A percentile compares a stretch with the other conserved stretches of the same genome.
Conservation (phyloP, 64 coral and sea anemone species). For the Actinia equina region DNA sequence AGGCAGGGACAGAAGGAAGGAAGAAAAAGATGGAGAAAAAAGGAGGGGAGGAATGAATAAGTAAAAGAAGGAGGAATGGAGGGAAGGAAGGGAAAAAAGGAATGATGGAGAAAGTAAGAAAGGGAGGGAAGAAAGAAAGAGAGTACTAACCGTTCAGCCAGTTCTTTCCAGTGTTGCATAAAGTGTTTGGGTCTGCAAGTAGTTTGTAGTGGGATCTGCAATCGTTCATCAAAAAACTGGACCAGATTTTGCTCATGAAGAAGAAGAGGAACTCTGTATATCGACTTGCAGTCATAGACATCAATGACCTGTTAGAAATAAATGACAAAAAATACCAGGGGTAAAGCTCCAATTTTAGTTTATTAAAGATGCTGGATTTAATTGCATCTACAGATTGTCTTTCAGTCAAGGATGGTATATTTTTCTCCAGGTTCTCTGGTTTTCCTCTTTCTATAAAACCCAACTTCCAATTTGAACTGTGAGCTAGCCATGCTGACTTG, state of each 20-base stretch:
- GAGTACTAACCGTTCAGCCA: constrained; percentile 77
- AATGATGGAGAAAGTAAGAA: neutral
- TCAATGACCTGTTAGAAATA: constrained; percentile 73
- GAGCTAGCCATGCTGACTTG: no score
- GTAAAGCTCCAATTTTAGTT: no score
- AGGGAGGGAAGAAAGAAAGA: neutral
- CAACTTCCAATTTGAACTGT: no score
- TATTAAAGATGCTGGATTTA: no score
- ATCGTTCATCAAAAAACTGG: constrained; percentile 73
- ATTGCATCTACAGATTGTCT: no score
- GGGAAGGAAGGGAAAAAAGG: neutral
- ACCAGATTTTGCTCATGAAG: constrained; percentile 73
- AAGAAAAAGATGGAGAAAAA: neutral
- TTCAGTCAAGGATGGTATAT: no score
- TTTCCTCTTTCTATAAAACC: no score
- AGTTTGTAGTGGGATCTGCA: constrained; percentile 52
- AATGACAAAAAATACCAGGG: neutral
- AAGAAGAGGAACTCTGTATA: constrained; percentile 94
- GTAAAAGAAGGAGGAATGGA: neutral
- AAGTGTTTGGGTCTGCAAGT: constrained; percentile 53
- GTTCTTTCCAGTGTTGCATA: constrained; percentile 81
- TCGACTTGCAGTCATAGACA: constrained; percentile 91
- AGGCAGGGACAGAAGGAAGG: neutral
- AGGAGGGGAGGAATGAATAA: neutral
- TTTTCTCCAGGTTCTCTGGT: no score